phyloP scores from a whole-genome alignment of 2,888 invertebrate genomes.

The Altica lythri region DNA sequence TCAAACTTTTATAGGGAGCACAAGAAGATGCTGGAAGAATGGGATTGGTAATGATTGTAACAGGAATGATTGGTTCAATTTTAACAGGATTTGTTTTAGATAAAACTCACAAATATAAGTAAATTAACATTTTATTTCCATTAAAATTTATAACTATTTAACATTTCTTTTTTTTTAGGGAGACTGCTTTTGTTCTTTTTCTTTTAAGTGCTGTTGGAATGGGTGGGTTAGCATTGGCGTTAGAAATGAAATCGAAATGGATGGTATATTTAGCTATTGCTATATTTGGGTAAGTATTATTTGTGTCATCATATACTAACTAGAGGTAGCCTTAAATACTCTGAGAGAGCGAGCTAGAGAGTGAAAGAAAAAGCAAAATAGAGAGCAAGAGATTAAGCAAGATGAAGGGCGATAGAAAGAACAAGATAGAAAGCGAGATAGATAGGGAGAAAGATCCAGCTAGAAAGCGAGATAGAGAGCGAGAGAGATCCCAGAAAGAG shows the following conservation, averaged over 20 bases:
- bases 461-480: no score
- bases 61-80: constrained; percentile 90
- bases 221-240: constrained; percentile 37
- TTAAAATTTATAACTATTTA: neutral
- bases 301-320: no score
- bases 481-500: no score
- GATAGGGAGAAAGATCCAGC: no score
- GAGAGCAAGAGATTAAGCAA: no score
- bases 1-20: constrained; percentile 55
- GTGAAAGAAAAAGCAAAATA: no score
- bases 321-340: no score
- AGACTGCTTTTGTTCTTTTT: constrained; percentile 40
- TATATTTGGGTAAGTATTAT: constrained; percentile 40
- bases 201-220: constrained; percentile 37
- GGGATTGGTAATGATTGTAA: constrained; percentile 86
- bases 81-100: constrained; percentile 88
- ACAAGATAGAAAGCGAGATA: no score
- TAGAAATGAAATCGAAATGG: constrained; percentile 41
- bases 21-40: constrained; percentile 84
- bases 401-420: no score
- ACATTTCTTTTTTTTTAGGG: constrained; percentile 37
- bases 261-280: constrained; percentile 41
- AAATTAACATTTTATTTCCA: constrained; percentile 29
- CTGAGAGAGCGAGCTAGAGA: no score
- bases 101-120: constrained; percentile 92